Base-by-base conservation (phyloP, 2,888 invertebrate species). In the Volucella zonaria region DNA sequence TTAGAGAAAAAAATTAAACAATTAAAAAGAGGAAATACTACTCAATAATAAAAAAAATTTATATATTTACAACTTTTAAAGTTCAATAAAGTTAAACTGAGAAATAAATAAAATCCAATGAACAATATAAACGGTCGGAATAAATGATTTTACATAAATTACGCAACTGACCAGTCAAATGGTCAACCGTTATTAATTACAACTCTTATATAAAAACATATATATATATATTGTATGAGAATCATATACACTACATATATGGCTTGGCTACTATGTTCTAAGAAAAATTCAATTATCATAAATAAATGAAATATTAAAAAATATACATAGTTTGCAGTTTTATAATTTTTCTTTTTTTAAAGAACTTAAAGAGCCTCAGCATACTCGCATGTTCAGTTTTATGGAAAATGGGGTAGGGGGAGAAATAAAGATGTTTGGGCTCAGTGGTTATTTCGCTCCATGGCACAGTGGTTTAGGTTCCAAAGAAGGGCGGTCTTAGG, bases 241-340 rank as follows among this genome's bases (percentile, higher is more conserved):
- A 76, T 81, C 85, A 73, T 81, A 85, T 77, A 81, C 85, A 85
- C 62, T 77, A 74, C 56, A 81, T 81, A 68, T 81, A 85, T 77
- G 85, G 85, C 85, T 81, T 85, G 85, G 85, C 85, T 85, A 85
- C 73, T 85, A 85, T 81, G 67, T 76, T 62, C 56, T 85, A 85
- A 85, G 85, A 73, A 76, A 31, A 49, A 67, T 85, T 85, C 62
- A 85, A 85, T 81, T 77, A 23, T 23, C 18, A 23, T 23, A 68
- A 85, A 85, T 85, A 85, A 81, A 80, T 66, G 54, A 66, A 52
- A 67, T 67, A 14, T 68, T 68, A 42, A 61, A 56, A 78, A 51
- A 75, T 23, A 45, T 45, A 51, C 23, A 14, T 4, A 23, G 18
- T 23, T 23, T 23, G 18, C 18, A 23, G 18, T 15, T n/a, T 54